These are phyloP conservation scores for Hybos culiciformis DNA, from an alignment of 2,888 invertebrate species.

Conservation along the genomic window DNA sequence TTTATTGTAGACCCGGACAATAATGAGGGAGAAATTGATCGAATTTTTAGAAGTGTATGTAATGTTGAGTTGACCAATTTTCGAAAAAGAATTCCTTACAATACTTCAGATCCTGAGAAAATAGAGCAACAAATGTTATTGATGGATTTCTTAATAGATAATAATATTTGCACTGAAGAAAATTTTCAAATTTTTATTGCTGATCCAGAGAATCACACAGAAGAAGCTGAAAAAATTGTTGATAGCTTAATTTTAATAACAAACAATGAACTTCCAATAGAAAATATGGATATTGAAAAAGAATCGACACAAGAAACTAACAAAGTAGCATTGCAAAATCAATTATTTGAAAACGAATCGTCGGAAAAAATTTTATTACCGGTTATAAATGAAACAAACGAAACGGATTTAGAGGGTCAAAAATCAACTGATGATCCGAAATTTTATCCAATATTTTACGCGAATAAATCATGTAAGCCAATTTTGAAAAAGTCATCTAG, in stretches of 20 bases:
- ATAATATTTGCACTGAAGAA: conserved; percentile 31
- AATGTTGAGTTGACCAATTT: conserved; percentile 15
- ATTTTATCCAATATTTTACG: conserved; percentile 38
- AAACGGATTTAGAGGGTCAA: conserved; percentile 3
- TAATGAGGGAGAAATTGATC: conserved; percentile 27
- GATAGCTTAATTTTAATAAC: conserved; percentile 25
- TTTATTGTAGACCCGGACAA: conserved; percentile 32
- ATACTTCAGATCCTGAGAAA: conserved; percentile 25
- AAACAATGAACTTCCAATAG: conserved; percentile 9
- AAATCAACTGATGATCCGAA: conserved; percentile 17
- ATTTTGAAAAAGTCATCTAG: conserved; percentile 26
- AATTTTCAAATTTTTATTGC: conserved; percentile 32
- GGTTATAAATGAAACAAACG: not conserved
- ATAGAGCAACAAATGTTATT: conserved; percentile 29
- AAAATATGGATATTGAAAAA: conserved; percentile 9
- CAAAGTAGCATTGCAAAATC: conserved; percentile 10
- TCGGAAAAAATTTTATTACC: not conserved
- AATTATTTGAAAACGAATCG: conserved; percentile 1
- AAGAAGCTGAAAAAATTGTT: conserved; percentile 27
- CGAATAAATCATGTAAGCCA: conserved; percentile 19
- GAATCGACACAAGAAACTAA: not conserved
- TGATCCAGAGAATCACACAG: conserved; percentile 31
- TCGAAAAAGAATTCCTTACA: conserved; percentile 26
- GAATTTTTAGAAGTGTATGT: conserved; percentile 25
- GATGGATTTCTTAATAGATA: conserved; percentile 30